Conservation (phyloP, 2,888 invertebrate species). For the Acleris cristana region DNA sequence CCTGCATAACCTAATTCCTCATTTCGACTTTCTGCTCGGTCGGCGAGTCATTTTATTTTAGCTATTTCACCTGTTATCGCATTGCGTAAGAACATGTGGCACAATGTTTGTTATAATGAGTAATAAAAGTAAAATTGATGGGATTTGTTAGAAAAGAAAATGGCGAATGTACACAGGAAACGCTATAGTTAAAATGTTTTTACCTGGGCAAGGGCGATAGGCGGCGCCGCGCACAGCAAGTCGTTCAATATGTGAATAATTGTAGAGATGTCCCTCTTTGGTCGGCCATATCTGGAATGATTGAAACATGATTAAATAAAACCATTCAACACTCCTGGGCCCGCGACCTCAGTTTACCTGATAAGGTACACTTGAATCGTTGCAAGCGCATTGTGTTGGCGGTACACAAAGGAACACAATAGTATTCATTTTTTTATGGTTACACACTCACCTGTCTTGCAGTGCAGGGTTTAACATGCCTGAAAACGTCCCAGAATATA, state of each 20-base stretch:
- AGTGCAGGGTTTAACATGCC: conserved; percentile 96
- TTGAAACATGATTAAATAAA: conserved; percentile 27
- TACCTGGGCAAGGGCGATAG: conserved; percentile 83
- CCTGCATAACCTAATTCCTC: neutral
- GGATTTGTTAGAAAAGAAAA: conserved; percentile 10
- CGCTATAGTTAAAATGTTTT: neutral
- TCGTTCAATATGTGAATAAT: conserved; percentile 98
- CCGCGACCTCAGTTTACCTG: neutral
- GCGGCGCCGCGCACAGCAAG: conserved; percentile 93
- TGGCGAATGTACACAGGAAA: conserved; percentile 7
- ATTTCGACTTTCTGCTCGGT: neutral
- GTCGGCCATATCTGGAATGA: conserved; percentile 89
- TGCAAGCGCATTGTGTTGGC: conserved; percentile 14
- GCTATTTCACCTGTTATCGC: conserved; percentile 11
- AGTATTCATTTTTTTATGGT: conserved; percentile 17
- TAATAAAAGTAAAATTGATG: conserved; percentile 12
- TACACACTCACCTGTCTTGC: conserved; percentile 87
- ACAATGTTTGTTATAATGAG: conserved; percentile 7
- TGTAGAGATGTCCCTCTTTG: conserved; percentile 96
- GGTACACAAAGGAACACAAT: conserved; percentile 17
- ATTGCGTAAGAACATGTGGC: conserved; percentile 12
- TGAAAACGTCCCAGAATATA: conserved; percentile 98
- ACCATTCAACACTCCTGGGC: neutral
- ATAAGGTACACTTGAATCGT: conserved; percentile 26
- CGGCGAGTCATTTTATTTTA: conserved; percentile 13